These are phyloP conservation scores for Metacarcinus magister DNA, from an alignment of 2,888 invertebrate species.

Conservation along the genomic window DNA sequence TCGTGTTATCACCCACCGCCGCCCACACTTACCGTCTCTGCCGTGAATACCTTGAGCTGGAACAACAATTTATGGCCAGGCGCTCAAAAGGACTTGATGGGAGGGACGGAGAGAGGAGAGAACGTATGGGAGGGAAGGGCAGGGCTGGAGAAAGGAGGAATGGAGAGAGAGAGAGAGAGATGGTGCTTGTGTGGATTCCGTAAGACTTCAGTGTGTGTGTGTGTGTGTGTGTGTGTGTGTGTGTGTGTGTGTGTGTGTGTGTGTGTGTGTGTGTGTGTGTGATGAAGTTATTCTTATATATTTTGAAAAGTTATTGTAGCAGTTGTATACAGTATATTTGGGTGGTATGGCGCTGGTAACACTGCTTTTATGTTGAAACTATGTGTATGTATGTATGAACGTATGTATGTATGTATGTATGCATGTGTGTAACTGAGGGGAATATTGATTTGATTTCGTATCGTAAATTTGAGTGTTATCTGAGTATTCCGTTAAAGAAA, in stretches of 20 bases:
- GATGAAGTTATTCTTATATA: neutral
- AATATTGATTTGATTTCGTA: neutral
- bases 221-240: neutral
- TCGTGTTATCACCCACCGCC: neutral
- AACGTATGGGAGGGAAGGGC: neutral
- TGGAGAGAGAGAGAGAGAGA: slow-evolving; percentile 1
- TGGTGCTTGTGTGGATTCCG: neutral
- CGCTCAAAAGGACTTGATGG: slow-evolving; percentile 20
- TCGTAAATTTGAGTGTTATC: neutral
- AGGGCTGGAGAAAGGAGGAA: neutral
- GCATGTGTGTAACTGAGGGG: neutral
- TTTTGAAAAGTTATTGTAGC: no score
- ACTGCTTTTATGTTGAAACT: no score
- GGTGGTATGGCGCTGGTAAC: neutral
- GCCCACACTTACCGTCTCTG: neutral
- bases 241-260: no score
- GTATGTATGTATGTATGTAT: no score
- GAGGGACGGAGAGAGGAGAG: neutral
- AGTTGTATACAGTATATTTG: neutral
- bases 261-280: no score
- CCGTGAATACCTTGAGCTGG: neutral
- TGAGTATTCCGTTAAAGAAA: neutral
- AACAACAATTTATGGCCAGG: neutral
- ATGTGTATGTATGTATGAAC: no score
- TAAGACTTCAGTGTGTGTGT: neutral